Percentiles rank a stretch among this genome's conserved stretches.
Evolutionary conservation across 2,888 invertebrate genomes (phyloP).

Genomic region (Tenodera sinensis): DNA sequence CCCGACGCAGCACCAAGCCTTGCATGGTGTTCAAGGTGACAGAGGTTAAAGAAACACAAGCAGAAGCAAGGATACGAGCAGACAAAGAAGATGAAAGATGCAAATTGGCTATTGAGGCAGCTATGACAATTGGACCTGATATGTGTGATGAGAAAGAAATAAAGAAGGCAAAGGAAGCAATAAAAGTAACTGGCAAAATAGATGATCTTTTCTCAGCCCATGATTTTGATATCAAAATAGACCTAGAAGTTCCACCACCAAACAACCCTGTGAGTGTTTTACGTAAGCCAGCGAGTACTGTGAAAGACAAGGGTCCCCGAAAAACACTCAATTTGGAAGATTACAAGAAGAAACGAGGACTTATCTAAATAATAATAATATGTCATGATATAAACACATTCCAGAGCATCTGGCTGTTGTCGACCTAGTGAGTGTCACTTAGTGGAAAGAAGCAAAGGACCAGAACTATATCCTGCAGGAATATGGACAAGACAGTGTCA

Average conservation of each 20-base stretch:
- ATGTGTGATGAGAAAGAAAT: conserved; percentile 31
- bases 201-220: conserved; percentile 62
- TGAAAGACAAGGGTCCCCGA: conserved; percentile 77
- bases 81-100: conserved; percentile 13
- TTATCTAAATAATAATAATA: conserved; percentile 65
- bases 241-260: conserved; percentile 78
- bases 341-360: conserved; percentile 88
- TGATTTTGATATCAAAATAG: conserved; percentile 95
- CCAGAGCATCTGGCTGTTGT: not conserved
- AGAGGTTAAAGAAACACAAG: conserved; percentile 37
- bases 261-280: conserved; percentile 67
- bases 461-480: not conserved
- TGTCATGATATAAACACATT: not conserved
- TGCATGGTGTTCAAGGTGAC: conserved; percentile 72
- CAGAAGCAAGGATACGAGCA: conserved; percentile 8
- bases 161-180: conserved; percentile 36
- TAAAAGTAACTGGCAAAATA: conserved; percentile 33
- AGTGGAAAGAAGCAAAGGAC: not conserved
- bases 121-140: conserved; percentile 31
- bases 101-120: conserved; percentile 25
- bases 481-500: not conserved
- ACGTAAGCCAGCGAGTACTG: conserved; percentile 68
- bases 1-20: conserved; percentile 82
- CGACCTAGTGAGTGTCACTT: not conserved
- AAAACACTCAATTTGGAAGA: conserved; percentile 85